A percentile compares a stretch with the other conserved stretches of the same genome.
These are phyloP conservation scores for Plebejus melissa DNA, from an alignment of 2,888 invertebrate species.

Conservation along the genomic window DNA sequence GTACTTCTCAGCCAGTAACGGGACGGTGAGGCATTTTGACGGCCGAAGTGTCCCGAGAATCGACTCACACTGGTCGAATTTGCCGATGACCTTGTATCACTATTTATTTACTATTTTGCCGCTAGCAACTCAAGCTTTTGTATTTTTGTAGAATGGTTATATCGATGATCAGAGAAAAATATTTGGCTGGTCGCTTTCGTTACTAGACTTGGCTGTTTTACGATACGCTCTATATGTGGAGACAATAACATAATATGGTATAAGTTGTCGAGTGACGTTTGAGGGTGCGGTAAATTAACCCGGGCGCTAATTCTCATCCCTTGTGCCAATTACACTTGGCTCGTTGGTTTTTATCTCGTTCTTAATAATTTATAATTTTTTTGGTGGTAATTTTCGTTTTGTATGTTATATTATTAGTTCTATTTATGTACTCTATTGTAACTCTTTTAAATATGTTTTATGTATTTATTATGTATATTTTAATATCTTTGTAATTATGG, in stretches of 20 bases:
- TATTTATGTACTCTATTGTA: conserved; percentile 33
- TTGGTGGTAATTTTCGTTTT: conserved; percentile 34
- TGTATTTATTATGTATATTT: conserved; percentile 25
- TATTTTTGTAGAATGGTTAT: conserved; percentile 40
- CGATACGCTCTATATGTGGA: conserved; percentile 58
- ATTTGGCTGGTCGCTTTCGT: conserved; percentile 71
- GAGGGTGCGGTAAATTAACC: conserved; percentile 48
- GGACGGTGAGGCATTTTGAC: conserved; percentile 37
- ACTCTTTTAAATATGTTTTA: conserved; percentile 32
- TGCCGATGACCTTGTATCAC: conserved; percentile 46
- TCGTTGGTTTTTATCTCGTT: conserved; percentile 54
- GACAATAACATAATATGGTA: conserved; percentile 40
- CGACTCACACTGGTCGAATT: conserved; percentile 46
- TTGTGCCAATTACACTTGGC: conserved; percentile 31
- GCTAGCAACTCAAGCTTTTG: conserved; percentile 59
- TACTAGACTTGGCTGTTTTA: conserved; percentile 66
- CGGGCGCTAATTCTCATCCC: conserved; percentile 33
- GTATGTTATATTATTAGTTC: conserved; percentile 33
- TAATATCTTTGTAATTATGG: conserved; percentile 30
- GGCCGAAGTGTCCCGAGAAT: conserved; percentile 31
- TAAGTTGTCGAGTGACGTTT: conserved; percentile 41
- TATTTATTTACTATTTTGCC: conserved; percentile 56
- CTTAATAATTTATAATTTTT: conserved; percentile 31
- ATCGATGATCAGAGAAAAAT: conserved; percentile 44
- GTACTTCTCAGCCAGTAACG: conserved; percentile 41